phyloP scores from a whole-genome alignment of 1,140 invertebrate species.

The Scaptodrosophila lebanonensis region DNA sequence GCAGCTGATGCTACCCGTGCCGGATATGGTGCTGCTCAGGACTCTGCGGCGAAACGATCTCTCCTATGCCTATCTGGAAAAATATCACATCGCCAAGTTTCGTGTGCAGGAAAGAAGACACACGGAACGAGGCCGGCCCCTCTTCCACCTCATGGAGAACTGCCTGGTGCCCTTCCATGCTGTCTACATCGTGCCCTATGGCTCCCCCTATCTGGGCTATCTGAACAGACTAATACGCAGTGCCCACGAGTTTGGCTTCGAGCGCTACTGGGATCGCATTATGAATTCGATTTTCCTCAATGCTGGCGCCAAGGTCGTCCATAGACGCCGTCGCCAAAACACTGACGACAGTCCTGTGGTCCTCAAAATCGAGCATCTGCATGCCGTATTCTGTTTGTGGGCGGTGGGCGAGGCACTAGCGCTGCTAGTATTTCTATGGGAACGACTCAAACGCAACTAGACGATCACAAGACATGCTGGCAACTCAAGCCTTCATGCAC shows the following conservation, averaged over 20 bases:
- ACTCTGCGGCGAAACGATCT: constrained; percentile 42
- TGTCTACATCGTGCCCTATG: constrained; percentile 69
- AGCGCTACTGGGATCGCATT: constrained; percentile 59
- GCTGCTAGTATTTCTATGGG: constrained; percentile 37
- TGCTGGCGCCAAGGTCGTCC: constrained; percentile 39
- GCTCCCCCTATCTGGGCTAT: constrained; percentile 68
- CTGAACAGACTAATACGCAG: constrained; percentile 53
- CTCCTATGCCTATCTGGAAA: constrained; percentile 61
- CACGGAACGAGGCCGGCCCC: constrained; percentile 38
- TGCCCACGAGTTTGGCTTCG: constrained; percentile 59
- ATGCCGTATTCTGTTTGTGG: constrained; percentile 61
- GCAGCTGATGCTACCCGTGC: constrained; percentile 34
- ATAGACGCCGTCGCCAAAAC: constrained; percentile 20
- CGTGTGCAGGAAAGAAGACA: constrained; percentile 52
- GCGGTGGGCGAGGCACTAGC: constrained; percentile 46
- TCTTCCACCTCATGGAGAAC: constrained; percentile 64
- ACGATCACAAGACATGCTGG: constrained; percentile 30
- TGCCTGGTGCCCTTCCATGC: constrained; percentile 71
- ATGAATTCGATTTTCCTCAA: constrained; percentile 63
- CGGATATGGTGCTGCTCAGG: constrained; percentile 23
- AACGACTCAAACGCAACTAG: constrained; percentile 44
- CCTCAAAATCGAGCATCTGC: constrained; percentile 59
- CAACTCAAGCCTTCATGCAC: constrained; percentile 41
- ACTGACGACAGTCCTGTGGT: constrained; percentile 51
- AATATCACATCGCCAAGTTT: constrained; percentile 58